Percentiles rank a stretch among this genome's conserved stretches.
Conservation (phyloP, 2,888 invertebrate genomes). For the Fragum fragum region DNA sequence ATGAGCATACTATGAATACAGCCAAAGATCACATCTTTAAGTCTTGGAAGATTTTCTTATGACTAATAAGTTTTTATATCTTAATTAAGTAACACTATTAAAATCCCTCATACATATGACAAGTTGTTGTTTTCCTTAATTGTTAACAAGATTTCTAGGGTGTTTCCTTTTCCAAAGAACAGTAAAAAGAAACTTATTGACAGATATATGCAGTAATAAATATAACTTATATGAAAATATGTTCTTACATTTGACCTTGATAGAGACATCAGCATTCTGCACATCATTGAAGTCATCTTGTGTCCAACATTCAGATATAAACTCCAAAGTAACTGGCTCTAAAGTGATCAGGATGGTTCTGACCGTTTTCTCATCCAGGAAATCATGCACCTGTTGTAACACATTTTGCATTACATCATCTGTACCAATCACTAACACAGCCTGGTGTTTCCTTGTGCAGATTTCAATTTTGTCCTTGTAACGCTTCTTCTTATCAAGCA, state of each 20-base stretch:
- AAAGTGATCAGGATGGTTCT: slow-evolving; percentile 50
- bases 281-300: slow-evolving; percentile 52
- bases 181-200: too few relatives aligned
- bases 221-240: not conserved
- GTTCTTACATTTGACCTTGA: slow-evolving; percentile 51
- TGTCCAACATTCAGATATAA: slow-evolving; percentile 58
- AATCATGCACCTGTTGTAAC: slow-evolving; percentile 47
- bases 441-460: slow-evolving; percentile 45
- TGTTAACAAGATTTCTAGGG: too few relatives aligned
- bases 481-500: slow-evolving; percentile 35
- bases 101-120: too few relatives aligned
- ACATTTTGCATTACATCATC: slow-evolving; percentile 54
- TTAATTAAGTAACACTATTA: too few relatives aligned
- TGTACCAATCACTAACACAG: slow-evolving; percentile 47
- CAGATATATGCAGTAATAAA: too few relatives aligned
- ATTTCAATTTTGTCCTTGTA: slow-evolving; percentile 54
- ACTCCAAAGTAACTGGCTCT: slow-evolving; percentile 52
- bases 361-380: slow-evolving; percentile 53
- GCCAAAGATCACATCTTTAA: too few relatives aligned
- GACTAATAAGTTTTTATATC: too few relatives aligned
- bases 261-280: slow-evolving; percentile 45
- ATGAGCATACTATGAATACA: too few relatives aligned
- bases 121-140: too few relatives aligned
- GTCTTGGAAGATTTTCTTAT: too few relatives aligned
- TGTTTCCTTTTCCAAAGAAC: too few relatives aligned